Base-by-base conservation (phyloP, 2,888 invertebrate species). In the Cistogaster globosa region DNA sequence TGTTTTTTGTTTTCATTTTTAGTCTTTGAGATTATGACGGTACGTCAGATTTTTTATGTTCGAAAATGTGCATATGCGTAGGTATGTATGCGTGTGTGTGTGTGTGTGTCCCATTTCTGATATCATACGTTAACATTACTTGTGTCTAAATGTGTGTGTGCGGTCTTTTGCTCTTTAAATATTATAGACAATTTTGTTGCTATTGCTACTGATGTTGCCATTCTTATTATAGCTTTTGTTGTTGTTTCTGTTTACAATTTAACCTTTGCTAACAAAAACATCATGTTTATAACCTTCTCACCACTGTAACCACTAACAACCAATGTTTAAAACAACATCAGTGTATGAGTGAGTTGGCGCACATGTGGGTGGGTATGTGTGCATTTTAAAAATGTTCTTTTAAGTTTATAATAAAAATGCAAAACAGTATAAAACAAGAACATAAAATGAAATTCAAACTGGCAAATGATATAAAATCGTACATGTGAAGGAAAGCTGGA, bases 351-450 rank as follows among this genome's bases (percentile, higher is more conserved):
- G 58, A 48, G 60, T 11, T 45, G 11, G 48, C 5, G 12, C 36
- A 14, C n/a, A 22, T n/a, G 22, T 55, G 42, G 32, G n/a, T 36
- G 45, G 55, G 32, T 51, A 14, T 58, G 51, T 58, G 22, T 78
- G 62, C 68, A 12, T 68, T 57, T 42, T 48, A 71, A 60, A 81
- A 83, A 79, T 84, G 68, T 71, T 84, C 79, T 84, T 79, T 84
- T 75, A 84, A 84, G 75, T 84, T 84, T 84, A 84, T 84, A 75
- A 84, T 84, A 84, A 84, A 83, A 84, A 84, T 84, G 83, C 83
- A 84, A 84, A 84, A 65, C 75, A 84, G 75, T 79, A 79, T 79
- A 79, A 79, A 84, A 75, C 79, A 83, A 81, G 81, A 60, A 75
- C 48, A 79, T 83, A 71, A 79, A 83, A 79, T 83, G 57, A 78